A percentile compares a stretch with the other conserved stretches of the same genome.
Conservation (phyloP, 2,113 vertebrate species). For the Nasalis larvatus region DNA sequence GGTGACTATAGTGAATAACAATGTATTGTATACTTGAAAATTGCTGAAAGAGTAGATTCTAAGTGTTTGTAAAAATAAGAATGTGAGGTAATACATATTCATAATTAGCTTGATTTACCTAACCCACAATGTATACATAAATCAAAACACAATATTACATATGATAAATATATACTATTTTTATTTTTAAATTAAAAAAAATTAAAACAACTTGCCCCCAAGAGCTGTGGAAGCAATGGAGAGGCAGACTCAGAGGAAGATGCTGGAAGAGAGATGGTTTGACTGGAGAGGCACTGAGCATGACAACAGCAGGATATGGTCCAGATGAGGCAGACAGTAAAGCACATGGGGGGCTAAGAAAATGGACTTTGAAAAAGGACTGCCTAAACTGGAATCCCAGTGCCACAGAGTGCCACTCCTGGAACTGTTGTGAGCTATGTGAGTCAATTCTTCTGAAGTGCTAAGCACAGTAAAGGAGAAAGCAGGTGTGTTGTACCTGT, state of each 20-base stretch:
- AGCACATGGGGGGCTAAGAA: background rate
- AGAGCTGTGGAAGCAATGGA: background rate
- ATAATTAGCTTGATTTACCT: background rate
- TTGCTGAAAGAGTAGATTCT: background rate
- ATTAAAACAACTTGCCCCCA: background rate
- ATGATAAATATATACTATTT: background rate
- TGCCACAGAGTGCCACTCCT: background rate
- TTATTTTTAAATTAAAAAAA: background rate
- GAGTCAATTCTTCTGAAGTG: background rate
- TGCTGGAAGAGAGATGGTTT: background rate
- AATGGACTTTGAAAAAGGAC: background rate
- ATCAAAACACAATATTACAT: background rate
- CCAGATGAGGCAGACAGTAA: background rate
- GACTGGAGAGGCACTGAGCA: background rate
- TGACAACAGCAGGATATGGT: background rate
- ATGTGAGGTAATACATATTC: background rate
- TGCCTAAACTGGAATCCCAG: background rate
- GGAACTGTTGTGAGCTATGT: background rate
- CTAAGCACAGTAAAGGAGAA: background rate
- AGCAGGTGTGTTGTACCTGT: rapidly evolving
- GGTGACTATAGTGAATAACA: background rate
- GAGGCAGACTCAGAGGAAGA: background rate
- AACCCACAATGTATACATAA: background rate
- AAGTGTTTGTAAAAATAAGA: background rate
- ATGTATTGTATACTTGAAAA: background rate